Evolutionary conservation across 2,888 invertebrate genomes (phyloP).

Genomic region (Tipula vernalis): DNA sequence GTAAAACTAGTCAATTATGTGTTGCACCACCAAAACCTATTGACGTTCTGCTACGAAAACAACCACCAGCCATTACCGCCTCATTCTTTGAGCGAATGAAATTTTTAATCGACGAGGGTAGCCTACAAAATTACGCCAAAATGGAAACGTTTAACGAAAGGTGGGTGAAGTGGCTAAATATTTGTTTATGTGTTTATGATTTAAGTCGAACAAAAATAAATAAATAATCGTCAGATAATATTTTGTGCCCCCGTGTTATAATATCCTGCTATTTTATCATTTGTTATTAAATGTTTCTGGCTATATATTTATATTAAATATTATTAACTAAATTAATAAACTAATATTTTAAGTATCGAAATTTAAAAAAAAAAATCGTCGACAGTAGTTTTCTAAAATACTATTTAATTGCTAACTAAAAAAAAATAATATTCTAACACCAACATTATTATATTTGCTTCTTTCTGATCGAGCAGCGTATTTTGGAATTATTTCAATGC

Average conservation of each 20-base stretch:
- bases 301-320: conserved; percentile 11
- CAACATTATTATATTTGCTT: conserved; percentile 18
- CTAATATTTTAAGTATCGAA: background rate
- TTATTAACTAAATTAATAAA: conserved; percentile 5
- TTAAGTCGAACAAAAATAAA: background rate
- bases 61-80: conserved; percentile 92
- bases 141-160: conserved; percentile 95
- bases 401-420: background rate
- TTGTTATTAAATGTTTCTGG: conserved; percentile 16
- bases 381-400: background rate
- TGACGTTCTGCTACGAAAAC: conserved; percentile 87
- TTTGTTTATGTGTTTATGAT: conserved; percentile 13
- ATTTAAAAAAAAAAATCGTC: background rate
- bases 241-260: conserved; percentile 65
- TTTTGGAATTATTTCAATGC: conserved; percentile 99
- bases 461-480: conserved; percentile 53
- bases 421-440: conserved; percentile 10
- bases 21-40: conserved; percentile 91
- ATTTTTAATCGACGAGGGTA: conserved; percentile 95
- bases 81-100: conserved; percentile 98
- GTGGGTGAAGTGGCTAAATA: conserved; percentile 43
- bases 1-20: conserved; percentile 80
- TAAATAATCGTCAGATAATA: background rate
- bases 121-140: conserved; percentile 93
- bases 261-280: conserved; percentile 27